Evolutionary conservation across 2,888 invertebrate genomes (phyloP), one percentile per base, ranked within the genome.

Genomic region (Parnassius orleans): DNA sequence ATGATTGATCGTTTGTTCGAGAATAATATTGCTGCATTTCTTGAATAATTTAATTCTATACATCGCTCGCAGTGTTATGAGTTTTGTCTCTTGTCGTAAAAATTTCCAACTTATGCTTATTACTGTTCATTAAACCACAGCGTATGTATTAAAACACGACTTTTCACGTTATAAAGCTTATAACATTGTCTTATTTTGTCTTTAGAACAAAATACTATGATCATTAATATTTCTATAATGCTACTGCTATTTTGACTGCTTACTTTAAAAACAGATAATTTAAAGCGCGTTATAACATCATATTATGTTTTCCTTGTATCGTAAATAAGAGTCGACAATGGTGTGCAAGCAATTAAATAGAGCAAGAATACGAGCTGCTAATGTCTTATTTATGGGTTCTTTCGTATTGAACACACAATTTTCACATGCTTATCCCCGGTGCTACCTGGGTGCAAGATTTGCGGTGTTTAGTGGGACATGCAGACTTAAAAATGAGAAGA

Each of bases 301-400:
- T 63, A 51, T 43, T 58, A 51, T 43, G 43, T 60, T 63, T 52
- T 56, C 43, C 61, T 63, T 54, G 62, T 66, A 68, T 70, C 80
- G 79, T 84, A 85, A 85, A 86, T 71, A 75, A 81, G 65, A 70
- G 65, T 67, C 63, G 69, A 86, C 84, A 87, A 87, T 80, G 74
- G 79, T 72, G 70, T 72, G 75, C 73, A 75, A 78, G 76, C 81
- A 84, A 83, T 81, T 83, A 84, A 81, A 83, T 79, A 79, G 77
- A 83, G 74, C 75, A 76, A 71, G 67, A 70, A 73, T 83, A 89
- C 79, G 88, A 90, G 76, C 84, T 89, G 89, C 81, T 90, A 90
- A 91, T 90, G 84, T 86, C 85, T 83, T 90, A 90, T 91, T 91
- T 91, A 91, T 90, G 87, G 84, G 81, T 80, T 80, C 80, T 76